Conservation (phyloP, 2,888 invertebrate genomes). For the Ferrisia virgata region DNA sequence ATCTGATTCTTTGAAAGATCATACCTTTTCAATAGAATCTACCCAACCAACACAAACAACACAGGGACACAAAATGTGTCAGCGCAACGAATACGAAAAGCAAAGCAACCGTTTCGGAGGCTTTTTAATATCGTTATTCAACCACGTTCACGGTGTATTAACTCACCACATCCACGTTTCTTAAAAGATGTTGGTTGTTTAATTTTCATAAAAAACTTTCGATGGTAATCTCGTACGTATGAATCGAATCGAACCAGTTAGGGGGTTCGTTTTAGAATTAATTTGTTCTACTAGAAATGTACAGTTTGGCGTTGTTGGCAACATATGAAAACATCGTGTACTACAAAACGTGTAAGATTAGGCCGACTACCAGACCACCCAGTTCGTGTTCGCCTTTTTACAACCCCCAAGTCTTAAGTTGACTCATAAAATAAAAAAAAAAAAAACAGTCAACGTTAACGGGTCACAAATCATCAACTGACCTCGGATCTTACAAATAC, state of each 20-base stretch:
- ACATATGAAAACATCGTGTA: slow-evolving; percentile 8
- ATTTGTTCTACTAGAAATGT: not conserved
- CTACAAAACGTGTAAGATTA: not conserved
- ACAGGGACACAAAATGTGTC: slow-evolving; percentile 1
- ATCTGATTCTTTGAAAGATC: not conserved
- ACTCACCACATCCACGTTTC: not conserved
- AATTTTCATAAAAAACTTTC: not conserved
- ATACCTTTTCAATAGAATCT: too few species aligned
- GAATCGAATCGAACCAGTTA: not conserved
- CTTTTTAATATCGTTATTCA: not conserved
- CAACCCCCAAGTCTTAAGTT: not conserved
- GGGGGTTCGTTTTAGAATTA: slow-evolving; percentile 5
- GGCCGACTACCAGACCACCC: not conserved
- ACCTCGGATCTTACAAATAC: too few species aligned
- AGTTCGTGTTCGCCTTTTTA: not conserved
- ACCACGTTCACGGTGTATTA: not conserved
- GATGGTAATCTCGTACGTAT: not conserved
- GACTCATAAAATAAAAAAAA: not conserved
- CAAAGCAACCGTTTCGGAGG: not conserved
- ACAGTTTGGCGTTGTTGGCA: not conserved
- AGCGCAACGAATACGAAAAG: too few species aligned
- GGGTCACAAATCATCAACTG: not conserved
- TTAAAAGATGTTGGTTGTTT: not conserved
- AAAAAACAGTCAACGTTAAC: not conserved
- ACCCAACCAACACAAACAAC: not conserved